A percentile compares a stretch with the other conserved stretches of the same genome.
Conservation (phyloP, 2,113 vertebrate genomes). For the Microcebus ravelobensis region DNA sequence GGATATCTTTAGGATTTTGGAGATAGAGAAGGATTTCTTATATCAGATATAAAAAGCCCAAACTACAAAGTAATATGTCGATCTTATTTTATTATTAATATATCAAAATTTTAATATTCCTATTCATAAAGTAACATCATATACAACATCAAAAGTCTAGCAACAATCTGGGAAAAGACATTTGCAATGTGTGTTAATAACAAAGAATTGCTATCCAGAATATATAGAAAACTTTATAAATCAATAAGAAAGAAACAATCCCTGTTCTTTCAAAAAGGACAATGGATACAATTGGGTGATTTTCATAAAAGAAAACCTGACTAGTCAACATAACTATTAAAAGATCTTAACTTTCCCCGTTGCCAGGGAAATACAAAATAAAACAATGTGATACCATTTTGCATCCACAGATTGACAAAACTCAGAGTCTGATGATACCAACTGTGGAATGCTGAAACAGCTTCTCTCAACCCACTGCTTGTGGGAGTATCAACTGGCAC, state of each 20-base stretch:
- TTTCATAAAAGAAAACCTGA: neutral
- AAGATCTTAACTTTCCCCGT: neutral
- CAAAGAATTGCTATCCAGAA: neutral
- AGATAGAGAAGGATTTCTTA: neutral
- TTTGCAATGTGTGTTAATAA: neutral
- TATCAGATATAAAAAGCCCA: neutral
- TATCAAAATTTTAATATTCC: constrained; percentile 14
- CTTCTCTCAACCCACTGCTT: neutral
- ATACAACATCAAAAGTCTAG: neutral
- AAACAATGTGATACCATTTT: neutral
- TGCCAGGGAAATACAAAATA: neutral
- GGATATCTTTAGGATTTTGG: neutral
- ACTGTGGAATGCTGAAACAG: neutral
- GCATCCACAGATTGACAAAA: neutral
- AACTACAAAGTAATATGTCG: neutral
- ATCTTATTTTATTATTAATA: neutral
- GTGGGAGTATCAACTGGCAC: neutral
- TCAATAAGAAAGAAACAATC: neutral
- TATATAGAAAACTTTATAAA: constrained; percentile 27
- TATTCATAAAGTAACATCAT: constrained; percentile 36
- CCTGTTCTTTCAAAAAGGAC: neutral
- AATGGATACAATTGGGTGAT: neutral
- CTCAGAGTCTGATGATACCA: neutral
- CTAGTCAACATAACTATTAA: neutral
- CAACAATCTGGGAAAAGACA: neutral